Percentiles rank a stretch among this genome's conserved stretches.
These are phyloP conservation scores for Columba livia DNA, from an alignment of 2,113 vertebrate genomes.

Conservation along the genomic window DNA sequence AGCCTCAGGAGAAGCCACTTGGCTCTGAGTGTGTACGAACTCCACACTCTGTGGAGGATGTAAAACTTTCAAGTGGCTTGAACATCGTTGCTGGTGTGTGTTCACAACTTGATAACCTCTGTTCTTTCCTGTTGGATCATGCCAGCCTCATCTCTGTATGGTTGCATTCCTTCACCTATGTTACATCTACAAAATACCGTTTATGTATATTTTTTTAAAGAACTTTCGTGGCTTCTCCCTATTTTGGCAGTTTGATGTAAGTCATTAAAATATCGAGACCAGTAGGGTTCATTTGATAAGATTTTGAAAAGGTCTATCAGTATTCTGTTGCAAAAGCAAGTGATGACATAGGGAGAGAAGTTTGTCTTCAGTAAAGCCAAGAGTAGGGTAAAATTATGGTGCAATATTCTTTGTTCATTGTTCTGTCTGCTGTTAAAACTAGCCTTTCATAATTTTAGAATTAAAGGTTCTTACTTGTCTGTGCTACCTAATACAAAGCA, in stretches of 20 bases:
- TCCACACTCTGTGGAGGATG: neutral
- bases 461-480: neutral
- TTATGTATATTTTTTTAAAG: neutral
- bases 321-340: neutral
- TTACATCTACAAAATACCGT: neutral
- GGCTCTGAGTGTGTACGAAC: fast-evolving
- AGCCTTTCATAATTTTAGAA: neutral
- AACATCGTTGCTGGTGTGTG: neutral
- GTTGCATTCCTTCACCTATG: neutral
- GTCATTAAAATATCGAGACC: neutral
- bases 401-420: neutral
- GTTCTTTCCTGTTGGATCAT: neutral
- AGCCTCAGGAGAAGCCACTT: neutral
- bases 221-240: neutral
- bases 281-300: neutral
- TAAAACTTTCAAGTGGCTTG: neutral
- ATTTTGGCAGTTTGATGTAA: neutral
- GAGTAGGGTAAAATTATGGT: neutral
- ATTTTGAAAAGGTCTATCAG: neutral
- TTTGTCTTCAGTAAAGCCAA: neutral
- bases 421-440: neutral
- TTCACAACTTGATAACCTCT: neutral
- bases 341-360: neutral
- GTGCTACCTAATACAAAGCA: neutral
- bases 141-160: neutral